Percentiles rank a stretch among this genome's conserved stretches.
These are phyloP conservation scores for Nipponacmea schrenckii DNA, from an alignment of 2,888 invertebrate species.

Conservation along the genomic window DNA sequence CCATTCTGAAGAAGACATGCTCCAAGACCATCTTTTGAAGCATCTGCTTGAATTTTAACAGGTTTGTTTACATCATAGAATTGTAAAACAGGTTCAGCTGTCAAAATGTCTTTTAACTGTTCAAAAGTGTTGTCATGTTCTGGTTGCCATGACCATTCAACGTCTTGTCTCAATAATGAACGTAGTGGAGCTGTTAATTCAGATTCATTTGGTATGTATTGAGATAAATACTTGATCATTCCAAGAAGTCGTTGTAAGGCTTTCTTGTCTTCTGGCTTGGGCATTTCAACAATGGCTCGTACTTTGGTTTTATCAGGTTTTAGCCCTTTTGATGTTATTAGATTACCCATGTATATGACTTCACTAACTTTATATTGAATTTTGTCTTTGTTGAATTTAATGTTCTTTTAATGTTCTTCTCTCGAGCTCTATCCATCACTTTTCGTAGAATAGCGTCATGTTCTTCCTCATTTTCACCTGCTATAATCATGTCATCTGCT, in stretches of 20 bases:
- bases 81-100: too few species aligned
- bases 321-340: neutral
- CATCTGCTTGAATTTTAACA: too few species aligned
- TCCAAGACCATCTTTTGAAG: too few species aligned
- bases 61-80: too few species aligned
- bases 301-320: constrained; percentile 8
- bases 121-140: too few species aligned
- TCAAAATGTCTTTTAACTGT: too few species aligned
- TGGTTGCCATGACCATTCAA: too few species aligned
- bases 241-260: constrained; percentile 23
- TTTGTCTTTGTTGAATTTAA: constrained; percentile 11
- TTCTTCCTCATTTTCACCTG: constrained; percentile 1
- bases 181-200: too few species aligned
- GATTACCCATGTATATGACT: constrained; percentile 13
- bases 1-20: too few species aligned
- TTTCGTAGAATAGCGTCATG: constrained; percentile 5
- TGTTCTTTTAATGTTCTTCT: constrained; percentile 2
- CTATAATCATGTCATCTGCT: neutral
- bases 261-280: constrained; percentile 22
- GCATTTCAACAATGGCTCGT: constrained; percentile 22
- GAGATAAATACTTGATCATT: constrained; percentile 29
- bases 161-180: too few species aligned
- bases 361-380: neutral
- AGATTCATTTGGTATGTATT: constrained; percentile 29
- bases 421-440: neutral